Evolutionary conservation across 1,140 invertebrate genomes (phyloP), one percentile per base, ranked within the genome.

Genomic region (Caerostris darwini): DNA sequence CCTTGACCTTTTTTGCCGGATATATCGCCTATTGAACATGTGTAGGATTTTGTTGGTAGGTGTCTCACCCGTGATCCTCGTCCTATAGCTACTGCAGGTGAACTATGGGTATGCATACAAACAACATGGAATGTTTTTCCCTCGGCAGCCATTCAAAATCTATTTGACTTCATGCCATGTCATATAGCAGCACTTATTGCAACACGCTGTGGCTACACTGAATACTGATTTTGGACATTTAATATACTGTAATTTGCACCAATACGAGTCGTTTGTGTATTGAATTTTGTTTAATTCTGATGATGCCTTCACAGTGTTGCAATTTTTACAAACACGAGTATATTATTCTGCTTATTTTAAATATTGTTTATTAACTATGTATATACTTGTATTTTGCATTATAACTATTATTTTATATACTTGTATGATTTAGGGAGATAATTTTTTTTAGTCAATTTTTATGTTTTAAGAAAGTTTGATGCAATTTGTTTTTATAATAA

Each of bases 21-120:
- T 64, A 64, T 64, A 10, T 10, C 8, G 59, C 59, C 56, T 10
- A 85, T 56, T 85, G 82, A 85, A 85, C 82, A 85, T 85, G 54
- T 58, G 5, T 5, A 17, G 82, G 50, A 85, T 85, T 58, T 85
- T 53, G 17, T 19, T n/a, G 56, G 3, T 83, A 5, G 50, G 2
- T 7, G 10, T 85, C 53, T 85, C 53, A 7, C 82, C 0, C 17
- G 12, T 56, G 82, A 56, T 85, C 10, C 82, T 85, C 53, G 56
- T 12, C 53, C 53, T n/a, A 12, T n/a, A 54, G 54, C 12, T 85
- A 2, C 4, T 85, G 56, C 6, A 8, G 6, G 14, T n/a, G 82
- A 85, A 58, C 5, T 58, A 10, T 85, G 53, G 53, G 82, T 56
- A 17, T n/a, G 82, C 10, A 85, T 54, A 85, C 10, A 85, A 85